Conservation (phyloP, 2,797 vertebrate species). For the Sylvia borin region DNA sequence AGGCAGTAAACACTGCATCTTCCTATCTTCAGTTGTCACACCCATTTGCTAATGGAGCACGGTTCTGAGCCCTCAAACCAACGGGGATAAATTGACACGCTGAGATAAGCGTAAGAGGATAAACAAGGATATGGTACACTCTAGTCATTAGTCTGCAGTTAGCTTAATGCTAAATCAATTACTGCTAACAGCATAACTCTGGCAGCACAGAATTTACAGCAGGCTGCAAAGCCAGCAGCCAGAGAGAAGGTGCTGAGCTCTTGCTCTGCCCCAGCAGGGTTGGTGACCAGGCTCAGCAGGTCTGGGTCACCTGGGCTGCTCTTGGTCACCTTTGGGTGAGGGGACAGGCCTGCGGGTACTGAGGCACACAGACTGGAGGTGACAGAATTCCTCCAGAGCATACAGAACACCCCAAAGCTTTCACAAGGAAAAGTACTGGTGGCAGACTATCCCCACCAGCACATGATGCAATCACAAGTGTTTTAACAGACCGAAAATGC, state of each 20-base stretch:
- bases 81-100: neutral
- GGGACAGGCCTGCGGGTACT: neutral
- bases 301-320: neutral
- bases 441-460: neutral
- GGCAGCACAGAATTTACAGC: neutral
- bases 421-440: neutral
- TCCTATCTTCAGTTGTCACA: neutral
- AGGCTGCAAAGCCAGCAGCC: neutral
- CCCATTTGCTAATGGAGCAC: slow-evolving; percentile 14
- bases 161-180: slow-evolving; percentile 57
- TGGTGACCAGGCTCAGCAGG: neutral
- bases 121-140: slow-evolving; percentile 24
- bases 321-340: neutral
- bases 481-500: neutral
- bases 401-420: neutral
- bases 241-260: neutral
- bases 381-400: neutral
- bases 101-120: slow-evolving; percentile 24
- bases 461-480: neutral
- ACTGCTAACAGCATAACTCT: slow-evolving; percentile 13
- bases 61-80: slow-evolving; percentile 5
- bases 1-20: neutral
- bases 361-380: neutral
- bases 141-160: slow-evolving; percentile 30
- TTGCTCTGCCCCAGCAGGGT: fast-evolving